A percentile compares a stretch with the other conserved stretches of the same genome.
These are phyloP conservation scores for Oenanthe oenanthe DNA, from an alignment of 2,113 vertebrate species.

Conservation along the genomic window DNA sequence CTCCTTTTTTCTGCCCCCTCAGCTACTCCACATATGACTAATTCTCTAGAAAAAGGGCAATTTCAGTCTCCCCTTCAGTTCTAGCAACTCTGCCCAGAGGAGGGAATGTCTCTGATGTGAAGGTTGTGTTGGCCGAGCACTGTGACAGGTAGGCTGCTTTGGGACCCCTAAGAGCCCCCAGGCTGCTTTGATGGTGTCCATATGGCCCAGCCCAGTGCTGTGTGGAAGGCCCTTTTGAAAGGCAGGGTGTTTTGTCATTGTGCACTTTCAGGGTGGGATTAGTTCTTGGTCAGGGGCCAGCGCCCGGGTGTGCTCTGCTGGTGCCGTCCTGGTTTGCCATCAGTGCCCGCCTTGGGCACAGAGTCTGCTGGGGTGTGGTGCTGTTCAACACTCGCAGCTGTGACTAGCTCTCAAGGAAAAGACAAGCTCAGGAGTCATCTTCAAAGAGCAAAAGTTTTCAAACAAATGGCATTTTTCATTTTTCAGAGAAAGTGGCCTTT, in stretches of 20 bases:
- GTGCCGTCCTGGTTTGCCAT: background rate
- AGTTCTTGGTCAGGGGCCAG: background rate
- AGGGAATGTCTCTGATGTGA: background rate
- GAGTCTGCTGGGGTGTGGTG: background rate
- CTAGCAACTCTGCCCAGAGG: background rate
- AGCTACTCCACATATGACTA: background rate
- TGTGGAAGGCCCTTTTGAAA: background rate
- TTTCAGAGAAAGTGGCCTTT: background rate
- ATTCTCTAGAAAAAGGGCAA: background rate
- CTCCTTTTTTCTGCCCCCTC: background rate
- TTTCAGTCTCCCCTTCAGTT: background rate
- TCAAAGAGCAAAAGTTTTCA: background rate
- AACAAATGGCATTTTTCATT: background rate
- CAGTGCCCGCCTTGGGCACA: background rate
- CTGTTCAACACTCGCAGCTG: background rate
- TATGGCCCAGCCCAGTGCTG: fast-evolving
- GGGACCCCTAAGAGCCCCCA: background rate
- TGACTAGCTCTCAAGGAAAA: background rate
- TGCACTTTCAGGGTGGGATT: background rate
- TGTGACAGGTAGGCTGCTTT: background rate
- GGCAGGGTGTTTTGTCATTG: background rate
- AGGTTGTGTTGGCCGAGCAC: background rate
- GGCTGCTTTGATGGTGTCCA: background rate
- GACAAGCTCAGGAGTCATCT: background rate
- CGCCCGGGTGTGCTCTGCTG: background rate